These are phyloP conservation scores for Miniopterus natalensis DNA, from an alignment of 2,113 vertebrate genomes.

Conservation along the genomic window DNA sequence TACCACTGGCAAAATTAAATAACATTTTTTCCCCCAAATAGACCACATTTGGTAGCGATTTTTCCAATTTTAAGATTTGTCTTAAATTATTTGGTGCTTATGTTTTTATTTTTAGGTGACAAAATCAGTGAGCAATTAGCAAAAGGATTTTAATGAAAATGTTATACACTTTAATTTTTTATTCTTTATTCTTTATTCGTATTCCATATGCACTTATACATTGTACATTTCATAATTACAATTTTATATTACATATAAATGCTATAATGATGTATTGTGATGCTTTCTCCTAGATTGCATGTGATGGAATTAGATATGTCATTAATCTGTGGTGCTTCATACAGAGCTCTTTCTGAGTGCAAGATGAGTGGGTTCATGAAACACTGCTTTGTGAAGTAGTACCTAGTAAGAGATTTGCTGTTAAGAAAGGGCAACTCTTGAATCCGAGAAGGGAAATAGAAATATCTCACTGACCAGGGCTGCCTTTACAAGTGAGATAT, in stretches of 20 bases:
- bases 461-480: neutral
- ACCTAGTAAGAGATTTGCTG: neutral
- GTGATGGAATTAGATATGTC: neutral
- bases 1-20: slow-evolving; percentile 3
- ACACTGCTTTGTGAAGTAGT: neutral
- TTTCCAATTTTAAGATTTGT: slow-evolving; percentile 40
- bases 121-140: neutral
- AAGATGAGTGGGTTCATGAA: neutral
- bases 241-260: slow-evolving; percentile 30
- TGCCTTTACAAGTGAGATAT: slow-evolving; percentile 6
- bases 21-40: neutral
- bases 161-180: neutral
- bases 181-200: neutral
- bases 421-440: neutral
- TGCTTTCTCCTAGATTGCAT: neutral
- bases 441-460: neutral
- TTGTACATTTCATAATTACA: neutral
- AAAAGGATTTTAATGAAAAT: slow-evolving; percentile 27
- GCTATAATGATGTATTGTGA: neutral
- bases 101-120: slow-evolving; percentile 29
- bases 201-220: neutral
- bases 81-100: neutral
- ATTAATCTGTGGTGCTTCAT: neutral
- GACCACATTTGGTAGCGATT: neutral
- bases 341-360: neutral